phyloP scores from a whole-genome alignment of 2,888 invertebrate genomes.

The Tetragnatha montana region DNA sequence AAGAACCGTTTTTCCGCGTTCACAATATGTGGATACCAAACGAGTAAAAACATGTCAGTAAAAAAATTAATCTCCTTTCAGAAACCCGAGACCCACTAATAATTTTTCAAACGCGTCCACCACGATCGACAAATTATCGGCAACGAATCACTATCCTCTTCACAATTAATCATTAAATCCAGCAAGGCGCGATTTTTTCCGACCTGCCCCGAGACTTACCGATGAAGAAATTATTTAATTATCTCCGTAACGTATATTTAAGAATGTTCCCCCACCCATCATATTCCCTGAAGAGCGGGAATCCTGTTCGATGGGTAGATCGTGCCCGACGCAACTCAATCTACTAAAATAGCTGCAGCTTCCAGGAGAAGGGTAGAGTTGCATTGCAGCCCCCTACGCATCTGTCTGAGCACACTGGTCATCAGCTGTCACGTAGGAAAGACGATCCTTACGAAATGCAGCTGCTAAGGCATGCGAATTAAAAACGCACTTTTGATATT shows the following conservation, averaged over 20 bases:
- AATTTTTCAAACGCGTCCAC: neutral
- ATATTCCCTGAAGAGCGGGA: conserved; percentile 4
- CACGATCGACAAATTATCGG: neutral
- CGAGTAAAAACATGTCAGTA: too few relatives aligned
- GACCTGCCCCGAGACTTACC: neutral
- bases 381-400: conserved; percentile 45
- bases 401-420: conserved; percentile 35
- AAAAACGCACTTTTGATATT: neutral
- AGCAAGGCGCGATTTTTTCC: neutral
- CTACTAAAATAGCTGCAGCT: conserved; percentile 36
- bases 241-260: conserved; percentile 26
- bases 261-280: conserved; percentile 25
- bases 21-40: too few relatives aligned
- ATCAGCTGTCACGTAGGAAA: conserved; percentile 52
- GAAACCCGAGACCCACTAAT: neutral
- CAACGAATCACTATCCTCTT: neutral
- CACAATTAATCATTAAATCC: neutral
- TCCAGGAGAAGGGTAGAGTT: conserved; percentile 28
- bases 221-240: conserved; percentile 17
- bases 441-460: conserved; percentile 47
- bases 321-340: conserved; percentile 30
- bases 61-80: too few relatives aligned
- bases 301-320: neutral
- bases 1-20: too few relatives aligned
- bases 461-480: conserved; percentile 25